Percentiles rank a stretch among this genome's conserved stretches.
These are phyloP conservation scores for Bergia puertoricense DNA, from an alignment of 92 coral and sea anemone genomes.

Conservation along the genomic window DNA sequence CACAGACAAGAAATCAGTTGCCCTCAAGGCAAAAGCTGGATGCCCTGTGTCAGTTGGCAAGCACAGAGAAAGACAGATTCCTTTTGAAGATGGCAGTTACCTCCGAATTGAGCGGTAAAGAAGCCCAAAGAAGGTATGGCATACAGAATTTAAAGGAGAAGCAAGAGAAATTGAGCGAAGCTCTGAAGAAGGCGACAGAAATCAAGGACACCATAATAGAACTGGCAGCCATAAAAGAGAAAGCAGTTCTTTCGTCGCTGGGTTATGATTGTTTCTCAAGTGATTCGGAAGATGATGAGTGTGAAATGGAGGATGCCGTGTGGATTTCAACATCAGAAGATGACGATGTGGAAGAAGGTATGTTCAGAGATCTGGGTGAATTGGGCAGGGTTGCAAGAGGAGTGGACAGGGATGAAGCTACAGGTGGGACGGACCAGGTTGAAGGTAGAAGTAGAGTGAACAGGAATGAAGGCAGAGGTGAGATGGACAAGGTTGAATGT, in stretches of 20 bases:
- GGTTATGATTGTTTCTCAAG: slow-evolving; percentile 52
- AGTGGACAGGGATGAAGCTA: too few relatives aligned
- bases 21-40: slow-evolving; percentile 41
- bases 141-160: slow-evolving; percentile 45
- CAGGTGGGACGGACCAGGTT: too few relatives aligned
- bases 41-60: slow-evolving; percentile 54
- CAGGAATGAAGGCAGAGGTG: too few relatives aligned
- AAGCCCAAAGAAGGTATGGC: slow-evolving; percentile 56
- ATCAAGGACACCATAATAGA: slow-evolving; percentile 41
- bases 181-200: slow-evolving; percentile 39
- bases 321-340: too few relatives aligned
- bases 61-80: slow-evolving; percentile 44
- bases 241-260: slow-evolving; percentile 35
- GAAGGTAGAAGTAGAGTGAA: too few relatives aligned
- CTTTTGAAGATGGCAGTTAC: slow-evolving; percentile 43
- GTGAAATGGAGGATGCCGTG: slow-evolving; percentile 41
- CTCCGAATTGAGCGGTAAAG: slow-evolving; percentile 48
- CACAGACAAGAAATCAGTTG: slow-evolving; percentile 38
- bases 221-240: slow-evolving; percentile 47
- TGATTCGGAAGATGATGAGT: slow-evolving; percentile 51
- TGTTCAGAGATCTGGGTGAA: too few relatives aligned
- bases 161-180: slow-evolving; percentile 26
- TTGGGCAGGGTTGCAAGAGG: too few relatives aligned
- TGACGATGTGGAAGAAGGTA: too few relatives aligned
- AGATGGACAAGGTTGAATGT: too few relatives aligned